Evolutionary conservation across 2,888 invertebrate genomes (phyloP).

Genomic region (Latrodectus hesperus): DNA sequence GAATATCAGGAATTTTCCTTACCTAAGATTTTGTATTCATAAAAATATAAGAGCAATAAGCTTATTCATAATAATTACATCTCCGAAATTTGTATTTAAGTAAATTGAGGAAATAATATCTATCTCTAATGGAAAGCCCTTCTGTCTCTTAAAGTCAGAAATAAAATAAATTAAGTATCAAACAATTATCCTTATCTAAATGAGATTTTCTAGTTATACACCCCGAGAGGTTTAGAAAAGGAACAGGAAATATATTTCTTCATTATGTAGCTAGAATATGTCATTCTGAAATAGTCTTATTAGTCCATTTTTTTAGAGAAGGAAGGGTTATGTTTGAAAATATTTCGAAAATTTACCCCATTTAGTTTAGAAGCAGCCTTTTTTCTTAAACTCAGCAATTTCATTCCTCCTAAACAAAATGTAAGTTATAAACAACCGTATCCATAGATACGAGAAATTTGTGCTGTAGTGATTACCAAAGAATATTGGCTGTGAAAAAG

Average conservation of each 20-base stretch:
- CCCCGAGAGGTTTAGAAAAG: background rate
- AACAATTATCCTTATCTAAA: background rate
- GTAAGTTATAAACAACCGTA: conserved; percentile 29
- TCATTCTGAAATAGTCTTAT: background rate
- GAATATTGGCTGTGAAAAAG: conserved; percentile 41
- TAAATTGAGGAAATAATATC: no score
- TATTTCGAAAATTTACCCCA: background rate
- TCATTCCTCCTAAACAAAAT: conserved; percentile 13
- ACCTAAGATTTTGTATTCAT: no score
- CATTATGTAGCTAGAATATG: background rate
- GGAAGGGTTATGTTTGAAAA: background rate
- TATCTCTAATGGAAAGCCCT: no score
- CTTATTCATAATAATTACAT: no score
- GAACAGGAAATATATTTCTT: background rate
- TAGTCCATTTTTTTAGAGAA: background rate
- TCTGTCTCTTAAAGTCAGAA: no score
- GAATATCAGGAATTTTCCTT: no score
- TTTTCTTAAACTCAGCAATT: background rate
- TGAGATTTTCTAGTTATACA: background rate
- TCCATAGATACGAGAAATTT: conserved; percentile 39
- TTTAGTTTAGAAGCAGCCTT: background rate
- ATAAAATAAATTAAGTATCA: no score
- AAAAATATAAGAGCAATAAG: no score
- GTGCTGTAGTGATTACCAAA: conserved; percentile 51
- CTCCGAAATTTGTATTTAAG: no score